Conservation (phyloP, 2,113 vertebrate species). For the Sander vitreus region DNA sequence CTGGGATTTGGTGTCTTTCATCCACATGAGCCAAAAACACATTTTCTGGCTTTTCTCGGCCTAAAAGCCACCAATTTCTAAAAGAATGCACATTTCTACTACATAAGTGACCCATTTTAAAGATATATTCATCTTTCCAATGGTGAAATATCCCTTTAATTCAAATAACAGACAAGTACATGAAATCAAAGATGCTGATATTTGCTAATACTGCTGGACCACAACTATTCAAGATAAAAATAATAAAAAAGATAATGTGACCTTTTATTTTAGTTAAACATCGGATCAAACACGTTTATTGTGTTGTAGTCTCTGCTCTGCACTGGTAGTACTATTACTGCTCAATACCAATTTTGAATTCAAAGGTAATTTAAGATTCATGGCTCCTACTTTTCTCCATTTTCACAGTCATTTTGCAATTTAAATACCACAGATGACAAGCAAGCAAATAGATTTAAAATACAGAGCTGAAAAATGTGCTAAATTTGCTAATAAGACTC, state of each 20-base stretch:
- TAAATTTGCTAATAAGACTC: neutral
- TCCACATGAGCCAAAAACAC: no score
- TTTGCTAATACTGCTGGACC: neutral
- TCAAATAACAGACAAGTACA: neutral
- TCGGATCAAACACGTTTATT: neutral
- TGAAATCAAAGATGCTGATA: neutral
- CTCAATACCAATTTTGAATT: neutral
- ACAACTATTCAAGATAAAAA: neutral
- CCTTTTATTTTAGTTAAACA: neutral
- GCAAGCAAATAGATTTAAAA: conserved; percentile 14
- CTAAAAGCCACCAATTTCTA: no score
- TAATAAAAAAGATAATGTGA: neutral
- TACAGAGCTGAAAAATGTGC: neutral
- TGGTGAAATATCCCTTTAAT: no score
- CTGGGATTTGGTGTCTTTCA: no score
- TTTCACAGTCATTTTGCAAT: conserved; percentile 5
- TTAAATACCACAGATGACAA: conserved; percentile 12
- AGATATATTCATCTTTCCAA: no score
- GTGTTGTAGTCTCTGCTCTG: neutral
- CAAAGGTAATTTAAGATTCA: conserved; percentile 11
- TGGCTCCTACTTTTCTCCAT: neutral
- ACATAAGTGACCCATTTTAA: no score
- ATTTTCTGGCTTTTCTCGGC: no score
- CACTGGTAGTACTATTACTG: neutral
- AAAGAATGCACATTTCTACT: no score